phyloP scores from a whole-genome alignment of 1,140 invertebrate species.

The Pseudoatta argentina region DNA sequence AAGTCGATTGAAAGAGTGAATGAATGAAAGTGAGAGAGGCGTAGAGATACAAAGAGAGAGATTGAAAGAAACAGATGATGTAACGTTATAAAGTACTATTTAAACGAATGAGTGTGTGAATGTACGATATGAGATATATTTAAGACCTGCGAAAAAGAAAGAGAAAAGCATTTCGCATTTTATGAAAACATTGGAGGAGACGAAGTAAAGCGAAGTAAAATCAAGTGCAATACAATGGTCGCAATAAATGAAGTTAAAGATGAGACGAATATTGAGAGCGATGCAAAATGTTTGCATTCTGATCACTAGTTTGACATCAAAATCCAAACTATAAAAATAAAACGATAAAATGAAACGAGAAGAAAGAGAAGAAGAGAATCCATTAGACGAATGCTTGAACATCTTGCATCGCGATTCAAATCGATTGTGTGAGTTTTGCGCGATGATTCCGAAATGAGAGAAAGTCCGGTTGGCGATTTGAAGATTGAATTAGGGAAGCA shows the following conservation, averaged over 20 bases:
- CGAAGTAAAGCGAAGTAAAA: constrained; percentile 25
- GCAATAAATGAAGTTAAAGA: constrained; percentile 20
- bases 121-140: constrained; percentile 16
- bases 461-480: constrained; percentile 8
- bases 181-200: background rate
- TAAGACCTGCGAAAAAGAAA: constrained; percentile 47
- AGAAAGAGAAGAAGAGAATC: background rate
- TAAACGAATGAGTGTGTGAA: constrained; percentile 42
- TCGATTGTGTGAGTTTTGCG: constrained; percentile 27
- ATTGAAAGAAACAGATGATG: constrained; percentile 44
- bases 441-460: constrained; percentile 47
- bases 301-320: background rate
- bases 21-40: constrained; percentile 33
- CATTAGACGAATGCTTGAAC: constrained; percentile 20
- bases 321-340: constrained; percentile 3
- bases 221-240: constrained; percentile 33
- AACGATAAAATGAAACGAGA: background rate
- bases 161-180: constrained; percentile 39
- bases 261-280: constrained; percentile 20
- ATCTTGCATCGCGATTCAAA: constrained; percentile 37
- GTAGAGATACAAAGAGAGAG: constrained; percentile 21
- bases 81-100: constrained; percentile 58
- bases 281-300: constrained; percentile 42
- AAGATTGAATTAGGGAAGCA: constrained; percentile 30
- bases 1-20: constrained; percentile 27